Percentiles rank a stretch among this genome's conserved stretches.
phyloP scores from a whole-genome alignment of 2,888 invertebrate species.

The Brenthis hecate region DNA sequence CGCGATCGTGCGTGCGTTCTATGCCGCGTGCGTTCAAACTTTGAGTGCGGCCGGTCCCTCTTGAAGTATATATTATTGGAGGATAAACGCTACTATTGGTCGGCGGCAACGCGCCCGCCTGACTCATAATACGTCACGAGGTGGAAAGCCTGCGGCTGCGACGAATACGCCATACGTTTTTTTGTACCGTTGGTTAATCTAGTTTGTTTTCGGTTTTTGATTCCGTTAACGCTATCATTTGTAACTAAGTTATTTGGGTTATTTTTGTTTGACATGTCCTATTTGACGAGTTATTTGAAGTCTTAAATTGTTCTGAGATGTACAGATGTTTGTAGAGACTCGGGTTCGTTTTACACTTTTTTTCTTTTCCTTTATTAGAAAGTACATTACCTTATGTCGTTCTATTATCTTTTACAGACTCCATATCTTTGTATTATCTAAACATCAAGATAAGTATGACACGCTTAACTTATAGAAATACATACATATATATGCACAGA shows the following conservation, averaged over 20 bases:
- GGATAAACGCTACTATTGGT: conserved; percentile 58
- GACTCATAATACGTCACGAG: conserved; percentile 60
- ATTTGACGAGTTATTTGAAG: neutral
- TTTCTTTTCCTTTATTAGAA: too few species aligned
- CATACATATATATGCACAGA: too few species aligned
- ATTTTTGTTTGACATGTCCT: neutral
- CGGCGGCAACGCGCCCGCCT: conserved; percentile 64
- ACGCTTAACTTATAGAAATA: too few species aligned
- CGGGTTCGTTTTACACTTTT: too few species aligned
- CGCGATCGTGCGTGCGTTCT: conserved; percentile 59
- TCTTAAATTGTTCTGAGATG: neutral
- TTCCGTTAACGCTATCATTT: conserved; percentile 24
- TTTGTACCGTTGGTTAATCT: conserved; percentile 40
- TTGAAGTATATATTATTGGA: conserved; percentile 65
- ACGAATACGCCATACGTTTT: conserved; percentile 36
- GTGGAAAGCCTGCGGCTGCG: conserved; percentile 61
- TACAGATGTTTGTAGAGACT: too few species aligned
- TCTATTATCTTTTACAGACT: too few species aligned
- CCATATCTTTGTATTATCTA: too few species aligned
- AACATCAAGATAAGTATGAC: too few species aligned
- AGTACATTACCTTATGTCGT: too few species aligned
- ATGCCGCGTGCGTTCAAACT: conserved; percentile 56
- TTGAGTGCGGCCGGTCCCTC: conserved; percentile 57
- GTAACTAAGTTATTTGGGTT: conserved; percentile 2
- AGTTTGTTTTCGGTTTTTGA: conserved; percentile 32